phyloP scores from a whole-genome alignment of 2,797 vertebrate species.

The Sebastes hubbsi region DNA sequence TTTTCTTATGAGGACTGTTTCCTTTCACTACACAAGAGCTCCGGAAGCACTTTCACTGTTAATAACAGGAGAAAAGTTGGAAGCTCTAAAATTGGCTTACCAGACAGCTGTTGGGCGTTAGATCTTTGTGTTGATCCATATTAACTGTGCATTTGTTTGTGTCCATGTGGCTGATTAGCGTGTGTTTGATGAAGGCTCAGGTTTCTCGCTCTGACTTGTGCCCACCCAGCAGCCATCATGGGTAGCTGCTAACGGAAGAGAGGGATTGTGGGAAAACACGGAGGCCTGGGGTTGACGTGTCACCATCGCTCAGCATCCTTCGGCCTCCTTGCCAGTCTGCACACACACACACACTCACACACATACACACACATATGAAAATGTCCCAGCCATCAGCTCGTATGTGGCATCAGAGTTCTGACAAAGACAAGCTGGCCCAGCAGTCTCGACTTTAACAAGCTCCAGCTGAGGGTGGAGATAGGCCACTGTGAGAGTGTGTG shows the following conservation, averaged over 20 bases:
- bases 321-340: slow-evolving; percentile 30
- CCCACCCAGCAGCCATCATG: slow-evolving; percentile 69
- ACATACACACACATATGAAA: slow-evolving; percentile 37
- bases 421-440: slow-evolving; percentile 87
- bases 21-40: neutral
- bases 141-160: slow-evolving; percentile 53
- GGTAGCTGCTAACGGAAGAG: slow-evolving; percentile 67
- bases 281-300: slow-evolving; percentile 64
- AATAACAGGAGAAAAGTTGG: neutral
- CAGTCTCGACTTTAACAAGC: slow-evolving; percentile 93
- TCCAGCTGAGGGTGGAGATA: slow-evolving; percentile 88
- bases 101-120: neutral
- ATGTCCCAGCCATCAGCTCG: slow-evolving; percentile 61
- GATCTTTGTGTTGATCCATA: slow-evolving; percentile 38
- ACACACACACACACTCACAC: slow-evolving; percentile 15
- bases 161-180: slow-evolving; percentile 54
- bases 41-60: slow-evolving; percentile 16
- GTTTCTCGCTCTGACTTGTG: slow-evolving; percentile 58
- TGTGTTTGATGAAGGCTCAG: slow-evolving; percentile 51
- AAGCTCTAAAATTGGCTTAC: neutral
- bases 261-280: slow-evolving; percentile 72
- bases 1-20: neutral
- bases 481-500: slow-evolving; percentile 36
- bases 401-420: slow-evolving; percentile 74
- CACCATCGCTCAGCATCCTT: slow-evolving; percentile 70